Evolutionary conservation across 2,888 invertebrate species (phyloP).

Genomic region (Cylindroiulus punctatus): DNA sequence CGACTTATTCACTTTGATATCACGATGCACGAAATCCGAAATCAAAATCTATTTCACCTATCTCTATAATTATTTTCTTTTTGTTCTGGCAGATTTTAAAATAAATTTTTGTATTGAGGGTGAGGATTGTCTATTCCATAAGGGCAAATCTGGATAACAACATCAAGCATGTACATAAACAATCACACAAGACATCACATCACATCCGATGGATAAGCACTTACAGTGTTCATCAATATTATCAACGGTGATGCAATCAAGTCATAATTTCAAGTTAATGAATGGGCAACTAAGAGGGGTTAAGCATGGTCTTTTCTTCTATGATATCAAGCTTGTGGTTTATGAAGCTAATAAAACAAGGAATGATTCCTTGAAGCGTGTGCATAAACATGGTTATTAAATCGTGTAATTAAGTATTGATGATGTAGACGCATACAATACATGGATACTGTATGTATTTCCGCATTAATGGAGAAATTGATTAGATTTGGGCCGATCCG

Average conservation of each 20-base stretch:
- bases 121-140: too few species aligned
- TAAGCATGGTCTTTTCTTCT: neutral
- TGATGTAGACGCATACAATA: neutral
- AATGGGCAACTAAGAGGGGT: neutral
- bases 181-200: neutral
- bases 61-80: too few species aligned
- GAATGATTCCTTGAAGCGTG: neutral
- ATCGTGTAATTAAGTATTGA: neutral
- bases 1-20: too few species aligned
- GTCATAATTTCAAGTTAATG: slow-evolving; percentile 15
- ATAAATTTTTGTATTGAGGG: too few species aligned
- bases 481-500: neutral
- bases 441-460: neutral
- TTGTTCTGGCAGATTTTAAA: too few species aligned
- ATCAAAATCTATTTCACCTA: too few species aligned
- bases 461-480: neutral
- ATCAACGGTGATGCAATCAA: slow-evolving; percentile 5
- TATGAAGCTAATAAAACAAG: slow-evolving; percentile 14
- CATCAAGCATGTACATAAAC: neutral
- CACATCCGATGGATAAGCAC: neutral
- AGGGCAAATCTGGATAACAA: neutral
- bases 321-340: neutral
- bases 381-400: slow-evolving; percentile 39
- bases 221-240: neutral
- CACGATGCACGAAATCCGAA: too few species aligned